Percentiles rank a stretch among this genome's conserved stretches.
These are phyloP conservation scores for Parauchenoglanis punctatus DNA, from an alignment of 2,797 vertebrate species.

Conservation along the genomic window DNA sequence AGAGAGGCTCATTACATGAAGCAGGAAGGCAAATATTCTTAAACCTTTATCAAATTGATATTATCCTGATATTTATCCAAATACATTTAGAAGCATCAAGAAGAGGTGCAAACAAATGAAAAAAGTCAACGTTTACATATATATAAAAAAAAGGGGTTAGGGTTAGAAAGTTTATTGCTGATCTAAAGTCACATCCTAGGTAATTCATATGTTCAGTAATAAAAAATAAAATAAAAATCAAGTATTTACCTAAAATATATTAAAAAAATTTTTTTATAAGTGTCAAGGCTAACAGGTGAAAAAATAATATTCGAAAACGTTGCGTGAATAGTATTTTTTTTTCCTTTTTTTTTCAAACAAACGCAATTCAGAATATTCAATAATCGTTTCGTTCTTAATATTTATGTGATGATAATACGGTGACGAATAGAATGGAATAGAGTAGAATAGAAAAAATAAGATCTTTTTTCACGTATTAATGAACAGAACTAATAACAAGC, in stretches of 20 bases:
- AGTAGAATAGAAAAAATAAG: background rate
- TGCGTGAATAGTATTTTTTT: background rate
- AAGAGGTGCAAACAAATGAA: background rate
- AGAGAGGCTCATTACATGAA: background rate
- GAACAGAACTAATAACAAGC: background rate
- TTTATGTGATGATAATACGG: background rate
- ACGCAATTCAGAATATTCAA: background rate
- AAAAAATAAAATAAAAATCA: background rate
- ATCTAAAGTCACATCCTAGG: background rate
- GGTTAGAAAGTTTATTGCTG: background rate
- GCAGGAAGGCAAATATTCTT: background rate
- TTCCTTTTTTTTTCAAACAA: background rate
- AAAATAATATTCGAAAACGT: background rate
- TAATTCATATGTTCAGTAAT: background rate
- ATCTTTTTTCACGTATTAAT: background rate
- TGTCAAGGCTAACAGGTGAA: background rate
- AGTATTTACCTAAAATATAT: too few relatives aligned
- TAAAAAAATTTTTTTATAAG: too few relatives aligned
- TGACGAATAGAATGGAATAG: background rate
- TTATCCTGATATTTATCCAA: background rate
- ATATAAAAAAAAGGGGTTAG: too few relatives aligned
- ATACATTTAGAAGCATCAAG: background rate
- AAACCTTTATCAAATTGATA: background rate
- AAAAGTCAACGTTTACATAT: background rate
- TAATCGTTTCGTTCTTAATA: background rate